Base-by-base conservation (phyloP, 2,797 vertebrate genomes). In the Molossus alvarezi region DNA sequence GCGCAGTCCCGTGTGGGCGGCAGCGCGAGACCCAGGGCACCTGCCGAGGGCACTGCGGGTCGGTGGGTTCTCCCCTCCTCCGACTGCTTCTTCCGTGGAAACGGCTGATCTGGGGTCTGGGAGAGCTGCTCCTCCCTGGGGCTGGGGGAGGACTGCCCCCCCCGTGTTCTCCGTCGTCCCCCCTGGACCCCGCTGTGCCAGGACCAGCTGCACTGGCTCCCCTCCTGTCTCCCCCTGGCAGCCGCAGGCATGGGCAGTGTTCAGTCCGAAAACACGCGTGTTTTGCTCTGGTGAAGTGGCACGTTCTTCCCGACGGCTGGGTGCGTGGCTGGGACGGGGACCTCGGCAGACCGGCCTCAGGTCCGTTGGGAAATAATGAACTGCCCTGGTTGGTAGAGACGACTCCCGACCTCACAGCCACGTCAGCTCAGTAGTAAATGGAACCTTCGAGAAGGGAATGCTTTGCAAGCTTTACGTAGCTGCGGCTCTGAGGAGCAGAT, bases 321-420 rank as follows among this genome's bases (percentile, higher is more conserved):
- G 15, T 23, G 53, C 21, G 21, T 48, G 27, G 67, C 33, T 6
- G 8, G 69, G n/a, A 62, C 5, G 12, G 21, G 21, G n/a, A 14
- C n/a, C 13, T 21, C 81, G 76, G 18, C 25, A 83, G 12, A 58
- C 29, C 10, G 15, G 3, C 27, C 27, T 21, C n/a, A 21, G 64
- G 76, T 58, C 77, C 62, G 4, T 64, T 64, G 88, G 76, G 48
- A 71, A 72, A 83, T 76, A 48, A 81, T 53, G 76, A 53, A 76
- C n/a, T 45, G 33, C 55, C 7, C 37, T 48, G 37, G 21, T 64
- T 77, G 69, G 57, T 57, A 77, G 51, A 51, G 33, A 69, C 65
- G 37, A 71, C 48, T 60, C 20, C 14, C 77, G 33, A n/a, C 18
- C 25, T 93, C 21, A 65, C 79, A 41, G 65, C 37, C 41, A 27